These are phyloP conservation scores for Eptatretus burgeri DNA, from an alignment of 2,113 vertebrate genomes.

Conservation along the genomic window DNA sequence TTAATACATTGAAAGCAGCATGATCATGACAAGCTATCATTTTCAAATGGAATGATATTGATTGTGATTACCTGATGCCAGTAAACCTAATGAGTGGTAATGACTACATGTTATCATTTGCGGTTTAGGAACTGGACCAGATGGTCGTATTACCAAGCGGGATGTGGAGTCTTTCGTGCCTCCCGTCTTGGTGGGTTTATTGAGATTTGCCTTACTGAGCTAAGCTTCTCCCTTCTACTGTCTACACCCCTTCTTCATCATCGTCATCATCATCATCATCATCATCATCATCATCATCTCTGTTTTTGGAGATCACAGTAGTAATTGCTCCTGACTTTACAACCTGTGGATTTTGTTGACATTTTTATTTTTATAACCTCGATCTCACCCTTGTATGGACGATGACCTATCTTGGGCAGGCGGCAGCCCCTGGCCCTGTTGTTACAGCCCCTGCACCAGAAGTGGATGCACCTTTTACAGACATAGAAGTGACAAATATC, in stretches of 20 bases:
- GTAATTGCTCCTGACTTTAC: too few relatives aligned
- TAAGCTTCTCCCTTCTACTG: background rate
- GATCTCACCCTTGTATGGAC: too few relatives aligned
- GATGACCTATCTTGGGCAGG: background rate
- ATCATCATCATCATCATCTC: background rate
- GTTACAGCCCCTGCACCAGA: background rate
- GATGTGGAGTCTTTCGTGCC: constrained; percentile 72
- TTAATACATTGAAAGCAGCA: too few relatives aligned
- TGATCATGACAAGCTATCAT: too few relatives aligned
- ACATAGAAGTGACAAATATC: background rate
- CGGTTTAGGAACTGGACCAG: constrained; percentile 45
- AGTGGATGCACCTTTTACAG: background rate
- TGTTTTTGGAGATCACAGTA: too few relatives aligned
- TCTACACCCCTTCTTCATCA: background rate
- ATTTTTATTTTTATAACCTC: too few relatives aligned
- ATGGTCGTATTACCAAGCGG: constrained; percentile 66
- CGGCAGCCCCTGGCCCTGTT: background rate
- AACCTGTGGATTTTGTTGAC: too few relatives aligned
- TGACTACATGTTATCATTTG: too few relatives aligned
- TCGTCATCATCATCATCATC: background rate
- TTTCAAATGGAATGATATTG: too few relatives aligned
- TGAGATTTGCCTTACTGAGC: too few relatives aligned
- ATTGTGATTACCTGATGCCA: too few relatives aligned
- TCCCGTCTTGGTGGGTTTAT: constrained; percentile 9
- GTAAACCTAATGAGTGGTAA: too few relatives aligned